These are phyloP conservation scores for Eolophus roseicapilla DNA, from an alignment of 2,113 vertebrate species.

Conservation along the genomic window DNA sequence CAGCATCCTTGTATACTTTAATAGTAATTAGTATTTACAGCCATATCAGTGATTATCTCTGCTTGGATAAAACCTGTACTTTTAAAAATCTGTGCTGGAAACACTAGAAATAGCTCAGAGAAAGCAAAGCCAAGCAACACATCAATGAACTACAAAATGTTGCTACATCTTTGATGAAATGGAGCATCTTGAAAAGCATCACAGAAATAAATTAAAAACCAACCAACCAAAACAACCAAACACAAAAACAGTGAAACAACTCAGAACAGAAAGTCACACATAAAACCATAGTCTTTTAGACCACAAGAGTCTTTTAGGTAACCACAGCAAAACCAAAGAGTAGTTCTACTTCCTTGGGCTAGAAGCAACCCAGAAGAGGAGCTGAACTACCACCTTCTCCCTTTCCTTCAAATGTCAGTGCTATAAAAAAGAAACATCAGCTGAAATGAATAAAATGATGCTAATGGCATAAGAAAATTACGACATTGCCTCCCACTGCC, in stretches of 20 bases:
- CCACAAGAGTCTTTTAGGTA: neutral
- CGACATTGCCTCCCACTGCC: neutral
- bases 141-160: neutral
- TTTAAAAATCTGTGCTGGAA: neutral
- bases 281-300: neutral
- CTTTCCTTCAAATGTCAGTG: neutral
- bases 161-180: neutral
- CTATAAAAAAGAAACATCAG: neutral
- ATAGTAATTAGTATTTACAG: neutral
- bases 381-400: neutral
- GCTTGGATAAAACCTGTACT: neutral
- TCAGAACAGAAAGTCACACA: neutral
- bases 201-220: neutral
- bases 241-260: neutral
- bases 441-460: neutral
- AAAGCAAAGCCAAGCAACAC: neutral
- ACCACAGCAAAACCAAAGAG: neutral
- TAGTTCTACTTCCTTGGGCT: neutral
- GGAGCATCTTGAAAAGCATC: neutral
- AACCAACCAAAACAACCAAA: neutral
- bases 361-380: neutral
- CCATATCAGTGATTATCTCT: neutral
- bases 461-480: neutral
- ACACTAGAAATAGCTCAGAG: neutral
- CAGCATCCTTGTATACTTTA: neutral